Base-by-base conservation (phyloP, 1,140 invertebrate species). In the Drosophila nigromelanica region DNA sequence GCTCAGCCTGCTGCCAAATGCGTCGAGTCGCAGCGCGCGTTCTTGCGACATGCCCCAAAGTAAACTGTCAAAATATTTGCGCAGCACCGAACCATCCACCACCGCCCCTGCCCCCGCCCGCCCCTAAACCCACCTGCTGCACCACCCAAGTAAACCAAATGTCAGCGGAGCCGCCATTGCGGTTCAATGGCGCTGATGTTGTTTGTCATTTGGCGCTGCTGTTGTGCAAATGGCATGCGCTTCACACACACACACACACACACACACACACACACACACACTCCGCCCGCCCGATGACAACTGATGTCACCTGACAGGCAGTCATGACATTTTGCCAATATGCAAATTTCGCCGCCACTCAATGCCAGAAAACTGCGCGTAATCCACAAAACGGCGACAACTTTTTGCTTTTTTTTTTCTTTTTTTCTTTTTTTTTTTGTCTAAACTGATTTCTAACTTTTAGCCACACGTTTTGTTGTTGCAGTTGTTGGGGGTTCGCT, bases 21-120 rank as follows among this genome's bases (percentile, higher is more conserved):
- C 27, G 27, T 6, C 27, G 27, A 27, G 74, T 54, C 58, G 47
- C 27, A 47, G 47, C 42, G 60, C 50, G 15, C 30, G 33, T 72
- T 50, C 64, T 64, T 64, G 72, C 78, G 52, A 78, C 61, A 59
- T 82, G 68, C 48, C 55, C 68, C 68, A 63, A 81, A 81, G 75
- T 70, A 77, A 87, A 82, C 74, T 89, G 80, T 89, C 85, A 85
- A 89, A 81, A 85, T 89, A 85, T 89, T 89, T 89, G 74, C 78
- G 45, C 59, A 72, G 27, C 18, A 24, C 10, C 48, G 8, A 30
- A n/a, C n/a, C n/a, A n/a, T n/a, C n/a, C n/a, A n/a, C n/a, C n/a
- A n/a, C 21, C 30, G 1, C 15, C n/a, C 30, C 27, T 43, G 7
- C 42, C 51, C 11, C 15, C 42, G 2, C 54, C 7, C 37, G 43